Evolutionary conservation across 2,113 vertebrate species (phyloP).

Genomic region (Cromileptes altivelis): DNA sequence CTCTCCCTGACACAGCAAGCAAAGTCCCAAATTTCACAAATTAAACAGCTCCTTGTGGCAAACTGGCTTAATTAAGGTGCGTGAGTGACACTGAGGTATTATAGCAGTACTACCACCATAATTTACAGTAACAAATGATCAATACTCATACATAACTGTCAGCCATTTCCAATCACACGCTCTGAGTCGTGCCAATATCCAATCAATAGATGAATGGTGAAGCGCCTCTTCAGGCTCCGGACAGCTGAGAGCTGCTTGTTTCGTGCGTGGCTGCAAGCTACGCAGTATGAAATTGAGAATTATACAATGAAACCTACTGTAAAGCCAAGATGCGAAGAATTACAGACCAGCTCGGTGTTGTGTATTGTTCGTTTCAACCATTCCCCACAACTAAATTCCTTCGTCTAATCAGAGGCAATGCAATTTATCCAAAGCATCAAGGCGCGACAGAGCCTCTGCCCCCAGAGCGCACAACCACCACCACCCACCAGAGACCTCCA

Average conservation of each 20-base stretch:
- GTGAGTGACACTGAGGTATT: background rate
- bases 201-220: slow-evolving; percentile 34
- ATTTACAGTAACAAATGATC: background rate
- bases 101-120: background rate
- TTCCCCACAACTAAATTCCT: background rate
- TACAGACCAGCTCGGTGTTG: background rate
- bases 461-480: slow-evolving; percentile 50
- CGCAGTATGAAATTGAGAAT: slow-evolving; percentile 78
- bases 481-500: slow-evolving; percentile 33
- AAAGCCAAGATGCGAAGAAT: slow-evolving; percentile 1
- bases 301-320: slow-evolving; percentile 32
- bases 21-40: slow-evolving; percentile 22
- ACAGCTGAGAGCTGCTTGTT: slow-evolving; percentile 44
- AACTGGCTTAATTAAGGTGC: slow-evolving; percentile 12
- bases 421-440: slow-evolving; percentile 36
- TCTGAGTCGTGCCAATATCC: slow-evolving; percentile 27
- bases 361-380: background rate
- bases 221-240: slow-evolving; percentile 38
- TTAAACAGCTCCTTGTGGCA: background rate
- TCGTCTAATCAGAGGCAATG: slow-evolving; percentile 1
- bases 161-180: slow-evolving; percentile 15
- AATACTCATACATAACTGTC: background rate
- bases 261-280: slow-evolving; percentile 73
- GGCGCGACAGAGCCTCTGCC: slow-evolving; percentile 36
- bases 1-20: background rate